Base-by-base conservation (phyloP, 1,140 invertebrate genomes). In the Berghia stephanieae region DNA sequence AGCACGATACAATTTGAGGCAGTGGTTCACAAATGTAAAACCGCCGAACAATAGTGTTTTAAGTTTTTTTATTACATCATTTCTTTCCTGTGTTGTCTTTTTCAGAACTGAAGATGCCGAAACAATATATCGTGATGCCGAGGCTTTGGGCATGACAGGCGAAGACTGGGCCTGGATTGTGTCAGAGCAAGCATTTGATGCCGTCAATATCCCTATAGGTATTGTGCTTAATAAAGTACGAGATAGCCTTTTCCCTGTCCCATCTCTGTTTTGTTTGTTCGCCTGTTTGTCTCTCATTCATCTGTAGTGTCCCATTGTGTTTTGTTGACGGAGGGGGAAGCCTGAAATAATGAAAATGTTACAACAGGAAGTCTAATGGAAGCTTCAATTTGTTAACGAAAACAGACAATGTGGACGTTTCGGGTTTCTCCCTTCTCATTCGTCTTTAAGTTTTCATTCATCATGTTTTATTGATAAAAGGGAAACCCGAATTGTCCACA, bases 101-200 rank as follows among this genome's bases (percentile, higher is more conserved):
- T 81, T 24, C 86, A 98, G 96, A 81, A 94, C 94, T 86, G 93
- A 93, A 40, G 97, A 98, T 89, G 96, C 96, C 0, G 93, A 94
- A 84, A 92, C 94, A 55, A 96, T 99, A 86, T 98, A 98, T 90
- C 90, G 93, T 74, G 95, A 98, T 90, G 96, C 96, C 2, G 92
- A 93, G 0, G 90, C 91, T 57, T 90, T 96, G 69, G 97, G 97
- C 86, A 95, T 98, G 94, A 97, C 96, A 13, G 93, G 93, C 13
- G 92, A 93, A 60, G 96, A 95, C 36, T 96, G 96, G 89, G 96
- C 96, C n/a, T 99, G 97, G 97, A 94, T 98, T 85, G 96, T 98
- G 3, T 98, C 96, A 2, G 97, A 98, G 87, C 96, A 98, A 89
- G 96, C 96, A 4, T 90, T 98, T 79, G 92, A 93, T 79, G 95